Percentiles rank a stretch among this genome's conserved stretches.
Evolutionary conservation across 1,140 invertebrate genomes (phyloP).

Genomic region (Halesus radiatus): DNA sequence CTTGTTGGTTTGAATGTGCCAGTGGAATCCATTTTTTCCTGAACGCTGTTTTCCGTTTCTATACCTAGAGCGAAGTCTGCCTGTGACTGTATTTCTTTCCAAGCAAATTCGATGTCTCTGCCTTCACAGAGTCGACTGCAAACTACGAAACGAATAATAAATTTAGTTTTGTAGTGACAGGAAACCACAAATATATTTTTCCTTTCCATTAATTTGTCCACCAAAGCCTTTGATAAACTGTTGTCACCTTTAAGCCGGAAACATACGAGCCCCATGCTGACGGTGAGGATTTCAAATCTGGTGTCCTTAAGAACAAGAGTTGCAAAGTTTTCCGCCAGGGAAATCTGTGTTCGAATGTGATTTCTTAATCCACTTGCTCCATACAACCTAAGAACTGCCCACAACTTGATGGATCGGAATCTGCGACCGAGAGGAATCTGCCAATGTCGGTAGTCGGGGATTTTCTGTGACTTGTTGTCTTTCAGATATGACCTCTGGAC

Average conservation of each 20-base stretch:
- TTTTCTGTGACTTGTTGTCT: constrained; percentile 78
- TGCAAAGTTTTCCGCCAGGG: constrained; percentile 84
- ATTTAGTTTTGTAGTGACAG: constrained; percentile 76
- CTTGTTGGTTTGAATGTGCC: constrained; percentile 36
- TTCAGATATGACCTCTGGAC: constrained; percentile 93
- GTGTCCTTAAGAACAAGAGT: constrained; percentile 77
- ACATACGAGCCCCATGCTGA: constrained; percentile 87
- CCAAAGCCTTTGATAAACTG: constrained; percentile 79
- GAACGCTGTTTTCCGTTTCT: constrained; percentile 55
- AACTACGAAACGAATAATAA: constrained; percentile 87
- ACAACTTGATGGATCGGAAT: constrained; percentile 93
- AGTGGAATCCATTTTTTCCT: constrained; percentile 46
- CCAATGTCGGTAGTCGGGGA: constrained; percentile 95
- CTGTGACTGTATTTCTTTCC: constrained; percentile 81
- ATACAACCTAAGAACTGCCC: constrained; percentile 91
- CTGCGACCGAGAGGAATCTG: constrained; percentile 92
- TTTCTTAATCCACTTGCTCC: constrained; percentile 85
- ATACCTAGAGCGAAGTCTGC: constrained; percentile 64
- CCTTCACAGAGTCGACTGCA: constrained; percentile 80
- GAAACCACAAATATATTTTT: constrained; percentile 90
- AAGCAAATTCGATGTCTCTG: constrained; percentile 85
- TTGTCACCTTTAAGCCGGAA: constrained; percentile 91
- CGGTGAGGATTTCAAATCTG: constrained; percentile 84
- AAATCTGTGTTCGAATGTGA: constrained; percentile 83
- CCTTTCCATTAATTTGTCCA: constrained; percentile 82